A percentile compares a stretch with the other conserved stretches of the same genome.
Conservation (phyloP, 2,113 vertebrate species). For the Anser cygnoides region DNA sequence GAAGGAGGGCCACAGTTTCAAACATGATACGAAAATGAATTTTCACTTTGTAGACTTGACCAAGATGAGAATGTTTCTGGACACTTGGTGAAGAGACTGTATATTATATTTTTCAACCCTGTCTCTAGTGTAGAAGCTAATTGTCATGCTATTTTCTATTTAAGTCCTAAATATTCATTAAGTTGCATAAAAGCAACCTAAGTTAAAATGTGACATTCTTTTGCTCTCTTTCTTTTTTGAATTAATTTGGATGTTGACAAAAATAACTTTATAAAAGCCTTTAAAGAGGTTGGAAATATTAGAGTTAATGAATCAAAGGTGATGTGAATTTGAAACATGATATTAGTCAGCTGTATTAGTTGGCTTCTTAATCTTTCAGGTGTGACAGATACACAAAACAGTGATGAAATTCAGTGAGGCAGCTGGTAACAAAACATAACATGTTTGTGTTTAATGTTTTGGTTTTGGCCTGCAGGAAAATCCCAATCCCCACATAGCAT, state of each 20-base stretch:
- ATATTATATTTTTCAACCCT: not conserved
- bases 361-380: not conserved
- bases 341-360: not conserved
- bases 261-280: not conserved
- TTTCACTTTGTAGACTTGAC: not conserved
- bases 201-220: not conserved
- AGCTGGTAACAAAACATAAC: not conserved
- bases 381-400: not conserved
- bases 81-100: not conserved
- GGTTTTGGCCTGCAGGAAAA: constrained; percentile 84
- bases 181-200: not conserved
- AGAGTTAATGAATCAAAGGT: not conserved
- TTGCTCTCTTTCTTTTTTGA: not conserved
- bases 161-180: not conserved
- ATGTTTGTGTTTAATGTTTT: not conserved
- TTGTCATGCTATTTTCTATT: not conserved
- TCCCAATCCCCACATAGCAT: constrained; percentile 97
- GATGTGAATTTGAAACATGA: not conserved
- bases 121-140: not conserved
- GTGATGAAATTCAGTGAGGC: not conserved
- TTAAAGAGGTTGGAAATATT: not conserved
- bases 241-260: not conserved
- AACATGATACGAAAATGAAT: not conserved
- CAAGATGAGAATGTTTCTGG: not conserved
- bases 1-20: not conserved